Conservation (phyloP, 2,113 vertebrate genomes). For the Brachypodius melanocephalos region DNA sequence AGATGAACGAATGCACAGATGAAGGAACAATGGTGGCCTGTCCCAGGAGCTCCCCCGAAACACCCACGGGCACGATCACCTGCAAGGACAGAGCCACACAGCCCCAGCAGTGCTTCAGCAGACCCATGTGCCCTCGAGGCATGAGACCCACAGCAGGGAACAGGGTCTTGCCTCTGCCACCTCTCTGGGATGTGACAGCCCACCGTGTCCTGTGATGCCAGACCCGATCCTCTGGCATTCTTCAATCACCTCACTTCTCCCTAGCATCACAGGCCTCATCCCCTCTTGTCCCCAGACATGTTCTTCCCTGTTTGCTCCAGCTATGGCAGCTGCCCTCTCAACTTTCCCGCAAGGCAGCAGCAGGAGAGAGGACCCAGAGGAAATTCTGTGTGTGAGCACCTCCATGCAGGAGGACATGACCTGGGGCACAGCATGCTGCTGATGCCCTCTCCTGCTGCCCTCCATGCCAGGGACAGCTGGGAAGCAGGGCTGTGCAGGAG, state of each 20-base stretch:
- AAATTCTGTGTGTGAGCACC: background rate
- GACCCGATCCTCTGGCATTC: background rate
- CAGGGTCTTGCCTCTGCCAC: background rate
- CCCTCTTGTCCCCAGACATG: background rate
- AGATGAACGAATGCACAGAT: accelerated
- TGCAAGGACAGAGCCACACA: background rate
- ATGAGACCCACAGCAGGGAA: background rate
- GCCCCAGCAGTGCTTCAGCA: background rate
- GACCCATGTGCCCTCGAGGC: background rate
- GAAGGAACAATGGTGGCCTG: background rate
- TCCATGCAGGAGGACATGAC: background rate
- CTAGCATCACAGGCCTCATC: background rate
- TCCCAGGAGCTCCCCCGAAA: background rate
- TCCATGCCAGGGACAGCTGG: background rate
- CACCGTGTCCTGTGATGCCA: background rate
- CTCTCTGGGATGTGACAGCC: background rate
- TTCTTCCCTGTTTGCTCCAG: background rate
- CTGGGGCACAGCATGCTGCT: background rate
- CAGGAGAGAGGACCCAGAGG: background rate
- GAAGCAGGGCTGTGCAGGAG: background rate
- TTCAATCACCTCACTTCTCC: background rate
- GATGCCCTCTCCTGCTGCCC: background rate
- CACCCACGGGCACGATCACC: background rate
- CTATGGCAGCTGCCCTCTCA: background rate
- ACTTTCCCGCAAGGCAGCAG: background rate